Evolutionary conservation across 1,140 invertebrate species (phyloP).

Genomic region (Goniozus legneri): DNA sequence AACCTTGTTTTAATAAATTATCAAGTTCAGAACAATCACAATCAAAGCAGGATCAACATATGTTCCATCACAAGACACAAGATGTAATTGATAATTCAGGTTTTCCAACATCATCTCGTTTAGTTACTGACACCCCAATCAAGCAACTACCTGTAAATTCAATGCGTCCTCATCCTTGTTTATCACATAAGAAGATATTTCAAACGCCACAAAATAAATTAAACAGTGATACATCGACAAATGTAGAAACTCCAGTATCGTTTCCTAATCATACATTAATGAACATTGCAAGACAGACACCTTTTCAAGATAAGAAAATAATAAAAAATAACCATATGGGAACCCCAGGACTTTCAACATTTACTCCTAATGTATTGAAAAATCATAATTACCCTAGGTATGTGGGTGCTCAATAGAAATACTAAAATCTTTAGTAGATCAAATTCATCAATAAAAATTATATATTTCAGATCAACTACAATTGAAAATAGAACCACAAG

Average conservation of each 20-base stretch:
- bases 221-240: conserved; percentile 14
- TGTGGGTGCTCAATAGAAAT: conserved; percentile 1
- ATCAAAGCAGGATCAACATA: neutral
- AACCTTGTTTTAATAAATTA: neutral
- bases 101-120: conserved; percentile 2
- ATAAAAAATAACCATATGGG: conserved; percentile 13
- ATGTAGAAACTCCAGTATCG: conserved; percentile 34
- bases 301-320: conserved; percentile 22
- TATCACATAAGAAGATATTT: conserved; percentile 40
- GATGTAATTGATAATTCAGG: conserved; percentile 1
- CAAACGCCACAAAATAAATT: conserved; percentile 38
- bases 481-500: conserved; percentile 27
- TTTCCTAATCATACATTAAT: conserved; percentile 30
- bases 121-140: conserved; percentile 35
- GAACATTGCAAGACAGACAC: conserved; percentile 30
- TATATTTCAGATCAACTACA: neutral
- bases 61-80: conserved; percentile 5
- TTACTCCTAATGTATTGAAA: conserved; percentile 18
- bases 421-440: conserved; percentile 1
- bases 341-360: conserved; percentile 25
- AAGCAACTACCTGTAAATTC: conserved; percentile 29
- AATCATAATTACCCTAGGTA: conserved; percentile 29
- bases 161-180: conserved; percentile 31
- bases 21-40: neutral
- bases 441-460: neutral